Evolutionary conservation across 2,113 vertebrate genomes (phyloP), one percentile per base, ranked within the genome.

Genomic region (Cyprinodon tularosa): DNA sequence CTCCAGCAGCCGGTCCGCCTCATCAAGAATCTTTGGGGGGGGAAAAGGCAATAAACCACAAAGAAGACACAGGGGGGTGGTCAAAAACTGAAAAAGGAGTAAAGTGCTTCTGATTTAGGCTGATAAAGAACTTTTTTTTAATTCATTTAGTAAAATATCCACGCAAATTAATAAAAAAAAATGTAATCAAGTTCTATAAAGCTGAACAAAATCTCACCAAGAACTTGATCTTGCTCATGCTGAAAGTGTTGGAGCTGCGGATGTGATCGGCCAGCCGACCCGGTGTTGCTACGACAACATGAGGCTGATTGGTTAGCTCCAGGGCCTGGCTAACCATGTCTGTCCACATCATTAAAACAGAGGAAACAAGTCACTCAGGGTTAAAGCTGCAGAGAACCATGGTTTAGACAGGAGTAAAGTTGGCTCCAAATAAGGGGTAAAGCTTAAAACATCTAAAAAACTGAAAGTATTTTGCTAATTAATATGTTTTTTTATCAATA

Each of bases 1-100:
- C 68, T 99, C 98, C 84, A 99, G 38, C 66, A 99, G 83, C 1
- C 97, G 91, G 88, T 99, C 97, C 0, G 97, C 97, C 80, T 99
- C 98, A 0, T 99, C 98, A 90, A 99, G 38, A 40, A 99, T 95
- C 98, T 98, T 80, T n/a, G n/a, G n/a, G n/a, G n/a, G n/a, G n/a
- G n/a, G n/a, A n/a, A n/a, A 39, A 68, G 2, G 53, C 4, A 29
- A 20, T 1, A 0, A 68, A 29, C 20, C 14, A 22, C 36, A 57
- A n/a, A 20, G 7, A 45, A 57, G 50, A 20, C 50, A 53, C 13
- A 50, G 15, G 13, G 4, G 4, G 17, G 17, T 42, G 42, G 42
- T 42, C 29, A 29, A 29, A 29, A 29, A 29, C 29, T 29, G 29
- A 29, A 29, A 29, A 29, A 1, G 29, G 29, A 29, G 13, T 39